Conservation (phyloP, 2,888 invertebrate species). For the Diarsia dahlii region DNA sequence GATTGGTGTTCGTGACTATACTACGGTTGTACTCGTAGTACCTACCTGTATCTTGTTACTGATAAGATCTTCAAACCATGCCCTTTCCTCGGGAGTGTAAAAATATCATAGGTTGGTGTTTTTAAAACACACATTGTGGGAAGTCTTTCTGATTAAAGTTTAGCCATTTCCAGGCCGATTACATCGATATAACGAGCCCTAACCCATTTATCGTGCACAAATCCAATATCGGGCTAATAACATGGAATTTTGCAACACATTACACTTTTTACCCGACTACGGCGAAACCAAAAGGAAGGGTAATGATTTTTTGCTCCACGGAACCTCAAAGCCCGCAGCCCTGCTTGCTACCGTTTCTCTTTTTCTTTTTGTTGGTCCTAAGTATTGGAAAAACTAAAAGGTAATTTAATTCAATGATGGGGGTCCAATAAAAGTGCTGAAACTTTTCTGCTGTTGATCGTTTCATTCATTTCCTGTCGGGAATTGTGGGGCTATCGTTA, state of each 20-base stretch:
- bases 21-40: not conserved
- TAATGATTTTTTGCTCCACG: conserved; percentile 46
- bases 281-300: too few species aligned
- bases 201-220: conserved; percentile 28
- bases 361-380: conserved; percentile 17
- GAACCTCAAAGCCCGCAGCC: conserved; percentile 46
- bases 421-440: not conserved
- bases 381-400: conserved; percentile 25
- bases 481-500: too few species aligned
- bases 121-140: not conserved
- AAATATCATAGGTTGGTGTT: too few species aligned
- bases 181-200: conserved; percentile 22
- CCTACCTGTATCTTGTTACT: not conserved
- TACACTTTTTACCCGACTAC: too few species aligned
- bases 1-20: too few species aligned
- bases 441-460: not conserved
- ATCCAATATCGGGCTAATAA: conserved; percentile 40
- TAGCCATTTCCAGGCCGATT: conserved; percentile 6
- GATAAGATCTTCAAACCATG: conserved; percentile 12
- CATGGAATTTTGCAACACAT: conserved; percentile 43
- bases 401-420: conserved; percentile 10
- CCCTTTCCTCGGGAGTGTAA: not conserved
- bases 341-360: conserved; percentile 3
- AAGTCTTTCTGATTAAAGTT: conserved; percentile 12
- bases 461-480: too few species aligned